Conservation (phyloP, 1,140 invertebrate genomes). For the Drosophila chauvacae region DNA sequence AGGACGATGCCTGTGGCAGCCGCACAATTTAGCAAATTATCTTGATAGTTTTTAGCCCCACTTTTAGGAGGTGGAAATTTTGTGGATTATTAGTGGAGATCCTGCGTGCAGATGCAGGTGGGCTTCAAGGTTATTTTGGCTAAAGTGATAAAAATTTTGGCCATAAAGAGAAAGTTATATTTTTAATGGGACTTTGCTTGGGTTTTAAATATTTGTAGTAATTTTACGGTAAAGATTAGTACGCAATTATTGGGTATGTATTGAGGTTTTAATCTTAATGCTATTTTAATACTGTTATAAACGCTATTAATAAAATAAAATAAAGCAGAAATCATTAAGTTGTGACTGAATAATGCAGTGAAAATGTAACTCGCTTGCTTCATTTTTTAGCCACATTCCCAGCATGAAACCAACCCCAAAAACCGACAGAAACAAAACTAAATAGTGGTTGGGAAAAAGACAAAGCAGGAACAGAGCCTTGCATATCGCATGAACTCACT, state of each 20-base stretch:
- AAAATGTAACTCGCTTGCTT: neutral
- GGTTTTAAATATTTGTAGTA: neutral
- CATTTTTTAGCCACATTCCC: constrained; percentile 5
- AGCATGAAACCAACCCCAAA: constrained; percentile 11
- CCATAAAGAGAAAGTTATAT: neutral
- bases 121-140: neutral
- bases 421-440: neutral
- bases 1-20: constrained; percentile 27
- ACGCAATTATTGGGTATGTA: neutral
- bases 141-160: neutral
- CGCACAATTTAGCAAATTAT: constrained; percentile 69
- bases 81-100: constrained; percentile 43
- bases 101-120: constrained; percentile 12
- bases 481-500: constrained; percentile 40
- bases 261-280: neutral
- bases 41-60: constrained; percentile 55
- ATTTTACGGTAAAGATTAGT: neutral
- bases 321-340: neutral
- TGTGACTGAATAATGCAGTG: neutral
- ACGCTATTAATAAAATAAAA: neutral
- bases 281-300: neutral
- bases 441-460: constrained; percentile 18
- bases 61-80: constrained; percentile 37
- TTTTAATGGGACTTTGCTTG: neutral
- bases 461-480: constrained; percentile 19